Base-by-base conservation (phyloP, 2,797 vertebrate species). In the Paramormyrops hopkinsi region DNA sequence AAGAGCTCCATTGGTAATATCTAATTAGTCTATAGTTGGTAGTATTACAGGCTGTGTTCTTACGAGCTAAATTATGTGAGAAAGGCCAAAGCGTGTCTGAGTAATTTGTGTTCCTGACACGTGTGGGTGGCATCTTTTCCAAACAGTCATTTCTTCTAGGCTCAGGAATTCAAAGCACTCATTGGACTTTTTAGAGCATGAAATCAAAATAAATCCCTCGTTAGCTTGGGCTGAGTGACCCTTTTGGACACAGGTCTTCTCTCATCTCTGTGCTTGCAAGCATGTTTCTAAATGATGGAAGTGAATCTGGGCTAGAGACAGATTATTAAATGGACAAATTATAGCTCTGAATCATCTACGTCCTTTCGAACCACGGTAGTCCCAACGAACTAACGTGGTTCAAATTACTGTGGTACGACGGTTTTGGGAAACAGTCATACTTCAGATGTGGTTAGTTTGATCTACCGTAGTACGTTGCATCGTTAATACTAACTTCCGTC, bases 171-270 rank as follows among this genome's bases (percentile, higher is more conserved):
- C 92, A 91, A 82, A 90, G 50, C 53, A 41, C 93, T 92, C 95
- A 96, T 96, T 93, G 95, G 94, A 94, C 91, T 96, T 96, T 96
- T 96, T 94, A 96, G 96, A 96, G 96, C 95, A 95, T 96, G 94
- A 96, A 96, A 96, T 95, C 91, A 93, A 90, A 90, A 92, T 92
- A 93, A 95, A 94, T 95, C 94, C 92, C 90, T 93, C 91, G 93
- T 91, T 94, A 93, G 91, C 6, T 91, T 33, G 0, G 91, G 94
- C 92, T 93, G 91, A 89, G 91, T 93, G 90, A 89, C 65, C 29
- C 65, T 87, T 76, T 53, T 76, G 83, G 79, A 56, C 82, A 29
- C 59, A 53, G 46, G 19, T 86, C 83, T 53, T 69, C 48, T 33
- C 51, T 53, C 14, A n/a, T 19, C 85, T 25, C 17, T 44, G 17